Conservation (phyloP, 2,888 invertebrate species). For the Hirtodrosophila alboralis region DNA sequence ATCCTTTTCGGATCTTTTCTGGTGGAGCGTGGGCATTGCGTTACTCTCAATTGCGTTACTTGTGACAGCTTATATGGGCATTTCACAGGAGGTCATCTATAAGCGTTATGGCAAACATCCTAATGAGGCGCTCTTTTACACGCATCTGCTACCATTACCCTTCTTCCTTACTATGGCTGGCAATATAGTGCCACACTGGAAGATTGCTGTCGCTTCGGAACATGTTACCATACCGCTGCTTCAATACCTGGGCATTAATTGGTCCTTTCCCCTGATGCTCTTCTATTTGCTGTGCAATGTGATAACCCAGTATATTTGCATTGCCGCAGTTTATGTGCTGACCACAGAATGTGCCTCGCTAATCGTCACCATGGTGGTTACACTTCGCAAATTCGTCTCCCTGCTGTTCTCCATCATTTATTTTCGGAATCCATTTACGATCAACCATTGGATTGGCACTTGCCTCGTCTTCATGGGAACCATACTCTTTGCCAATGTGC, state of each 20-base stretch:
- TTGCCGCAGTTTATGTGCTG: conserved; percentile 96
- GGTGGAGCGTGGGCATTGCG: conserved; percentile 90
- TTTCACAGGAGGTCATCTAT: conserved; percentile 95
- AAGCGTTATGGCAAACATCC: conserved; percentile 95
- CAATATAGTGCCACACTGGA: conserved; percentile 91
- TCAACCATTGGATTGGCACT: conserved; percentile 95
- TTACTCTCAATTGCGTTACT: conserved; percentile 94
- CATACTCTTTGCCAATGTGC: conserved; percentile 93
- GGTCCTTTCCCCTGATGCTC: conserved; percentile 89
- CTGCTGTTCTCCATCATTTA: conserved; percentile 95
- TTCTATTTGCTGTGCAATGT: conserved; percentile 92
- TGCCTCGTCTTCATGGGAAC: conserved; percentile 95
- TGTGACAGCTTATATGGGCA: conserved; percentile 96
- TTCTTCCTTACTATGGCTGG: conserved; percentile 91
- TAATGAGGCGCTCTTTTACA: conserved; percentile 93
- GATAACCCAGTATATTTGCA: conserved; percentile 96
- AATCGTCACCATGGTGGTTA: conserved; percentile 97
- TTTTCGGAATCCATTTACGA: conserved; percentile 96
- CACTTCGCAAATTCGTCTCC: conserved; percentile 96
- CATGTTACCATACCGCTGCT: conserved; percentile 73
- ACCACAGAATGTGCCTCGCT: conserved; percentile 97
- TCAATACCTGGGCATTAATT: conserved; percentile 84
- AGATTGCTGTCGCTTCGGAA: conserved; percentile 88
- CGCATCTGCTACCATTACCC: conserved; percentile 94
- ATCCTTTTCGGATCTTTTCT: conserved; percentile 83